Conservation (phyloP, 1,140 invertebrate genomes). For the Camponotus floridanus region DNA sequence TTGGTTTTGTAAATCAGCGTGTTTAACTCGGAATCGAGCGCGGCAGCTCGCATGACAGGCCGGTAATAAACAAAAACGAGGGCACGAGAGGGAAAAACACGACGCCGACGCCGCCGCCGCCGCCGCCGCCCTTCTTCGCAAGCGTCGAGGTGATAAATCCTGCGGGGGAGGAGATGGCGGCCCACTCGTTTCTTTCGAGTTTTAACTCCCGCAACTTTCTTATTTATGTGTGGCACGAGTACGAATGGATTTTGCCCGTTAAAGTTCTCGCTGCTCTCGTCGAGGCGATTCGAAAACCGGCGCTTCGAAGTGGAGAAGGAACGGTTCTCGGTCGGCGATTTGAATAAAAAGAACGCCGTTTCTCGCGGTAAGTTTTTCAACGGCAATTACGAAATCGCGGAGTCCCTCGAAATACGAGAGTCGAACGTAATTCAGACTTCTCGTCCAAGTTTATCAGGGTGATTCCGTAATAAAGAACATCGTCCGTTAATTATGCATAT, state of each 20-base stretch:
- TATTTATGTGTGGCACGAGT: conserved; percentile 81
- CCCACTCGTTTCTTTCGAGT: conserved; percentile 72
- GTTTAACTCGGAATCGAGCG: conserved; percentile 58
- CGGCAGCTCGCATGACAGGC: conserved; percentile 61
- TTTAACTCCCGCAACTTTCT: conserved; percentile 82
- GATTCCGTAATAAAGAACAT: not conserved
- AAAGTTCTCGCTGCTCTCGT: conserved; percentile 64
- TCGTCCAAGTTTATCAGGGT: not conserved
- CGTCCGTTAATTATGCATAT: not conserved
- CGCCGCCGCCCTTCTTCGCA: too few relatives aligned
- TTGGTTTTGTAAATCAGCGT: conserved; percentile 70
- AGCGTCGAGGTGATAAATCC: too few relatives aligned
- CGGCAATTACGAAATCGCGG: conserved; percentile 46
- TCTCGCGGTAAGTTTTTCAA: conserved; percentile 44
- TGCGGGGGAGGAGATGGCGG: conserved; percentile 32
- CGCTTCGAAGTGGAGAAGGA: conserved; percentile 23
- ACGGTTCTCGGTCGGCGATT: conserved; percentile 29
- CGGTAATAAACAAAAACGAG: conserved; percentile 70
- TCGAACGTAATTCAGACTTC: conserved; percentile 15
- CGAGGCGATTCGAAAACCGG: conserved; percentile 64
- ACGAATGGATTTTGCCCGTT: conserved; percentile 80
- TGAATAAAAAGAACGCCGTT: conserved; percentile 52
- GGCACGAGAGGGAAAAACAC: conserved; percentile 34
- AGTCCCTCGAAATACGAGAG: conserved; percentile 1
- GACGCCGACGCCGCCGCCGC: conserved; percentile 35